These are phyloP conservation scores for Cyanistes caeruleus DNA, from an alignment of 2,113 vertebrate genomes.

Conservation along the genomic window DNA sequence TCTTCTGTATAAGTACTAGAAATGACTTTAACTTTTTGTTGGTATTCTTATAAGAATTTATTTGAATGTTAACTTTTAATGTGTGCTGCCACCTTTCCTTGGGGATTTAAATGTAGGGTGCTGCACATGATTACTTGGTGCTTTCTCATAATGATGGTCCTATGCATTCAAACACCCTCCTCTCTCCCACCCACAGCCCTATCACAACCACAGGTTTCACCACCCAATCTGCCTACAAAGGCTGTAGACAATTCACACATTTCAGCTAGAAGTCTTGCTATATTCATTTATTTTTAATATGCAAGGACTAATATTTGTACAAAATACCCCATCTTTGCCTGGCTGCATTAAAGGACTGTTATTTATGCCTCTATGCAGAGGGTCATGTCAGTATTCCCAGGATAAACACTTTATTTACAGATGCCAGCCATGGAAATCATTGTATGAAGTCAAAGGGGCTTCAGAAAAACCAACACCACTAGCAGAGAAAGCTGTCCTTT, in stretches of 20 bases:
- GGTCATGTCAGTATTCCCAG: neutral
- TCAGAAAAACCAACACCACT: constrained; percentile 16
- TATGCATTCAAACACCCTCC: neutral
- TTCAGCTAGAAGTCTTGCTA: neutral
- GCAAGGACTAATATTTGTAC: neutral
- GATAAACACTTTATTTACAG: constrained; percentile 32
- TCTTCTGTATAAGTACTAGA: neutral
- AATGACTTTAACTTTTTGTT: neutral
- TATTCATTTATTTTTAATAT: neutral
- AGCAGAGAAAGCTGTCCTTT: neutral
- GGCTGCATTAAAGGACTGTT: neutral
- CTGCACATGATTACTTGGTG: neutral
- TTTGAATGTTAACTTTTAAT: neutral
- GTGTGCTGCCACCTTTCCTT: neutral
- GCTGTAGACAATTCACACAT: neutral
- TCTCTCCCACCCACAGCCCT: neutral
- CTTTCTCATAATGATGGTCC: neutral
- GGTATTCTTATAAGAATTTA: neutral
- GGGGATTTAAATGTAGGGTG: neutral
- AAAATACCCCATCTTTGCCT: neutral
- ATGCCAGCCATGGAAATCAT: neutral
- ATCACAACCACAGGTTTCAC: neutral
- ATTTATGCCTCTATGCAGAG: neutral
- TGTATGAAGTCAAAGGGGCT: neutral
- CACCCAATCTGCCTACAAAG: neutral